Evolutionary conservation across 2,888 invertebrate species (phyloP), one percentile per base, ranked within the genome.

Genomic region (Pristionchus exspectatus): DNA sequence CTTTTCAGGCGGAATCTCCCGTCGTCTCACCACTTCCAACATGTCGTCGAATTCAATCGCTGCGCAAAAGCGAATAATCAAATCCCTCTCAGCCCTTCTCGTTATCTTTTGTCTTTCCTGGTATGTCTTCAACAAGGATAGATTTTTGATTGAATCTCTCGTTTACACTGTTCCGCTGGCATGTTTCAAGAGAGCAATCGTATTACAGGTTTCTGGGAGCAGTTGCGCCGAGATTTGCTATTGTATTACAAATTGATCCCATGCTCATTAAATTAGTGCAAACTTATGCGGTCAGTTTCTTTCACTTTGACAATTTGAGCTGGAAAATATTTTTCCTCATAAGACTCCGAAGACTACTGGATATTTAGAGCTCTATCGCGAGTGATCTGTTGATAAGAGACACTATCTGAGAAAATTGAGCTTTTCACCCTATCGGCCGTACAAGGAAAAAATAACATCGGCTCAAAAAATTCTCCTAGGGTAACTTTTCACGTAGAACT

Each of bases 21-120:
- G 69, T 12, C 44, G 44, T 63, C 66, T 44, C 24, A 30, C 87
- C 66, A n/a, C 44, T 2, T 33, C 44, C n/a, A 87, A 38, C 24
- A 44, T 87, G 38, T 50, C 44, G 44, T 14, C 69, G 0, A 44
- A 63, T 74, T 69, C 87, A 44, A 16, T 87, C 7, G 66, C 87
- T 10, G 69, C 87, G 38, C 87, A 88, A 27, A 27, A 74, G 24
- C 24, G 87, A 88, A 88, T 88, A 16, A 33, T 88, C 44, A 50
- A 56, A 18, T 88, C 87, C 10, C 72, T 88, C 27, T 88, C 87
- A 14, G 50, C 87, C 12, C 87, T 88, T 74, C 87, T 88, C 33
- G 27, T 88, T 74, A 88, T 88, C 4, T 88, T 88, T 56, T 88
- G 87, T 21, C 74, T 88, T 3, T 88, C 87, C 9, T 69, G 66